Conservation (phyloP, 2,113 vertebrate species). For the Jaculus jaculus region DNA sequence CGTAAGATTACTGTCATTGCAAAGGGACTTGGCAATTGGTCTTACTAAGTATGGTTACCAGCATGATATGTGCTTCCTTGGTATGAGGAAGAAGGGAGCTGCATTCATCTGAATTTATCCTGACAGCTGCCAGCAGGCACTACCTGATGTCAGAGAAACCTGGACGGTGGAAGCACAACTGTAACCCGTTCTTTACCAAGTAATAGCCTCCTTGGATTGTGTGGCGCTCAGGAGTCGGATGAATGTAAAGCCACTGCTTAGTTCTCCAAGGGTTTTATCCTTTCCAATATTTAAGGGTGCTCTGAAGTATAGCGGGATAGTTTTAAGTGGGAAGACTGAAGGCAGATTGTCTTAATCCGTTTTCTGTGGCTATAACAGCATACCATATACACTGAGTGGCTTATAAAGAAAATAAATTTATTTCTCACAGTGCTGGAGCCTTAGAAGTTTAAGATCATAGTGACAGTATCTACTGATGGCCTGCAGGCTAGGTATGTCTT, state of each 20-base stretch:
- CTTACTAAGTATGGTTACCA: background rate
- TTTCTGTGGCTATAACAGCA: background rate
- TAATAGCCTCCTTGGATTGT: background rate
- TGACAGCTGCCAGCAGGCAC: background rate
- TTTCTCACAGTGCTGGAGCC: background rate
- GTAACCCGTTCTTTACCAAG: slow-evolving; percentile 4
- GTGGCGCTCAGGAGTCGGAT: background rate
- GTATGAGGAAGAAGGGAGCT: background rate
- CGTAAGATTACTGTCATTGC: background rate
- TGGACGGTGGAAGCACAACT: background rate
- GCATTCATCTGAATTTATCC: background rate
- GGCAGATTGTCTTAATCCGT: background rate
- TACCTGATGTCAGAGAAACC: slow-evolving; percentile 27
- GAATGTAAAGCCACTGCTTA: background rate
- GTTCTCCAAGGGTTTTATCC: slow-evolving; percentile 9
- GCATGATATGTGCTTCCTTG: background rate
- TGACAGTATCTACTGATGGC: background rate
- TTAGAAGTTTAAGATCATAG: background rate
- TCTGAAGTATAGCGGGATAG: background rate
- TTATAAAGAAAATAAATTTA: background rate
- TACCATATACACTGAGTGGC: too few species aligned
- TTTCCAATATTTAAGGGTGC: background rate
- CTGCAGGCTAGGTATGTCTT: background rate
- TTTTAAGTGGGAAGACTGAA: background rate
- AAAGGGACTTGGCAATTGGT: background rate